Evolutionary conservation across 2,888 invertebrate species (phyloP).

Genomic region (Microctonus aethiopoides): DNA sequence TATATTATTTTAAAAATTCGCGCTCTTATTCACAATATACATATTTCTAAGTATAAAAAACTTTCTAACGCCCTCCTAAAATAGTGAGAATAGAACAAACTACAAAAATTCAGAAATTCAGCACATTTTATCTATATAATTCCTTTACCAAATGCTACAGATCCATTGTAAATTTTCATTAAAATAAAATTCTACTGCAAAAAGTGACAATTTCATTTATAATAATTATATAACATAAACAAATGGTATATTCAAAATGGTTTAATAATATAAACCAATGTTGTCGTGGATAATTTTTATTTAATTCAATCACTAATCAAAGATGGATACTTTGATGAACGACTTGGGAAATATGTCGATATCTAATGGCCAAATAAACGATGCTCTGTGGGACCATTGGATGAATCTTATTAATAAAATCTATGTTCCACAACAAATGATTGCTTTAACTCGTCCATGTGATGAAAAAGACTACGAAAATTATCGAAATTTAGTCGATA

Average conservation of each 20-base stretch:
- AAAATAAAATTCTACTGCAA: too few relatives aligned
- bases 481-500: slow-evolving; percentile 48
- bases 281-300: not conserved
- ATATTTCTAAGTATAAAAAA: too few relatives aligned
- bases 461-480: slow-evolving; percentile 58
- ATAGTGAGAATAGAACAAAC: too few relatives aligned
- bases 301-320: not conserved
- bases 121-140: too few relatives aligned
- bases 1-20: too few relatives aligned
- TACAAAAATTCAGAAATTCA: too few relatives aligned
- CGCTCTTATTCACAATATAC: too few relatives aligned
- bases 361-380: slow-evolving; percentile 40
- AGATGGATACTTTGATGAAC: slow-evolving; percentile 51
- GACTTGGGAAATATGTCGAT: slow-evolving; percentile 53
- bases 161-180: too few relatives aligned
- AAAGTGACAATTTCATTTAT: too few relatives aligned
- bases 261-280: not conserved
- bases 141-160: too few relatives aligned
- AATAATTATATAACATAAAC: not conserved
- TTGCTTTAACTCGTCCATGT: slow-evolving; percentile 52
- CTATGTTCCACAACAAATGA: slow-evolving; percentile 50
- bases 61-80: too few relatives aligned
- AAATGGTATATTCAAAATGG: not conserved
- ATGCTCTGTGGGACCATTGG: slow-evolving; percentile 47
- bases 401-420: slow-evolving; percentile 47